These are phyloP conservation scores for Seriola rivoliana DNA, from an alignment of 2,113 vertebrate species.

Conservation along the genomic window DNA sequence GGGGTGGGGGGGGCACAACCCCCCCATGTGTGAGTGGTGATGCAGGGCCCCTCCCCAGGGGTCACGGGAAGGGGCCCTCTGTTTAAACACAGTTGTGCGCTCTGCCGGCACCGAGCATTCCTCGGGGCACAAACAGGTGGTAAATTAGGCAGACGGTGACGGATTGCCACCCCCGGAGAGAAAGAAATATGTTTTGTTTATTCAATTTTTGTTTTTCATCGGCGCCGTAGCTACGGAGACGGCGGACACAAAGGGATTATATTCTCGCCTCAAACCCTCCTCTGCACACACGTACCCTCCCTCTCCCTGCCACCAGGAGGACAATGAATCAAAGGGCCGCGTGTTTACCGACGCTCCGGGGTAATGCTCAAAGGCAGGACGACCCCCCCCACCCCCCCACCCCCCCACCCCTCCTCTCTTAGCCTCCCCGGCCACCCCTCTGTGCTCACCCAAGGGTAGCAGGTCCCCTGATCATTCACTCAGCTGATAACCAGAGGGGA, in stretches of 20 bases:
- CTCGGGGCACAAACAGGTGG: slow-evolving; percentile 79
- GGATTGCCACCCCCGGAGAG: slow-evolving; percentile 78
- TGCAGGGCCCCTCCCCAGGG: slow-evolving; percentile 69
- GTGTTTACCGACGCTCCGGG: slow-evolving; percentile 78
- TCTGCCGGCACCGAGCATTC: slow-evolving; percentile 72
- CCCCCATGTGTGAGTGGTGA: slow-evolving; percentile 69
- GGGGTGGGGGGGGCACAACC: slow-evolving; percentile 53
- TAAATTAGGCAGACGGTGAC: slow-evolving; percentile 83
- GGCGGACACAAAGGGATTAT: slow-evolving; percentile 80
- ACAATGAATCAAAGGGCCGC: slow-evolving; percentile 86
- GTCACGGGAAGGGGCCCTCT: slow-evolving; percentile 82
- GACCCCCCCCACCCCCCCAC: slow-evolving; percentile 25
- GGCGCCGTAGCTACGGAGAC: slow-evolving; percentile 81
- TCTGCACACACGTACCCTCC: slow-evolving; percentile 73
- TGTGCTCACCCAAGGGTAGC: slow-evolving; percentile 61
- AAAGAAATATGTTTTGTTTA: slow-evolving; percentile 85
- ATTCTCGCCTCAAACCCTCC: slow-evolving; percentile 77
- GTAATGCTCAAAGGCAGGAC: slow-evolving; percentile 69
- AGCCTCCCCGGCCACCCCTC: slow-evolving; percentile 50
- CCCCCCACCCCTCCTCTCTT: background rate
- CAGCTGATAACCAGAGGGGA: slow-evolving; percentile 77
- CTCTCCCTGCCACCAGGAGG: slow-evolving; percentile 55
- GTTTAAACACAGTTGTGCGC: slow-evolving; percentile 82
- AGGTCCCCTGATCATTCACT: slow-evolving; percentile 73
- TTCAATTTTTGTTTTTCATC: slow-evolving; percentile 84